Conservation (phyloP, 2,888 invertebrate species). For the Agrotis clavis region DNA sequence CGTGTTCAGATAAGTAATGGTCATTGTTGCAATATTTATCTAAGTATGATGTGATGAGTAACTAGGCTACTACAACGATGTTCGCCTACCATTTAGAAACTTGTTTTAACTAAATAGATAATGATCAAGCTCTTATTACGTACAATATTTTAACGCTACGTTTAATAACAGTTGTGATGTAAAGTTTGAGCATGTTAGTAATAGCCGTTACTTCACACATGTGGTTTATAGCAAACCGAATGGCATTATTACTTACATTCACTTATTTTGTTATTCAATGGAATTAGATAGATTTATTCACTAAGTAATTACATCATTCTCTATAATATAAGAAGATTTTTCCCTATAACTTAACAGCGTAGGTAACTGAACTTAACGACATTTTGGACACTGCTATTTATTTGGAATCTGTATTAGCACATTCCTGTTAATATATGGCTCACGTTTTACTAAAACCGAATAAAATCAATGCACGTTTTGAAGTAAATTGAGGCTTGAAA, state of each 20-base stretch:
- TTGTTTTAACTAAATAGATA: constrained; percentile 49
- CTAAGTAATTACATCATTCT: constrained; percentile 7
- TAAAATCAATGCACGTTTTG: constrained; percentile 23
- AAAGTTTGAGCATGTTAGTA: constrained; percentile 37
- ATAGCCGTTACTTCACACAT: constrained; percentile 42
- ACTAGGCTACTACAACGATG: constrained; percentile 20
- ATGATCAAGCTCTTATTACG: constrained; percentile 44
- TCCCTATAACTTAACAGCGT: not conserved
- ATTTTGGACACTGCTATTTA: not conserved
- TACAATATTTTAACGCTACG: constrained; percentile 48
- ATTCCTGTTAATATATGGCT: not conserved
- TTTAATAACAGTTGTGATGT: constrained; percentile 58
- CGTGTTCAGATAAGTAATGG: constrained; percentile 20
- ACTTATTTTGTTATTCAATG: constrained; percentile 34
- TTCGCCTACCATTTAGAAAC: constrained; percentile 35
- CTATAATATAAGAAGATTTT: not conserved
- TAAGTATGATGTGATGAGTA: constrained; percentile 32
- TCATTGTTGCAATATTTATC: constrained; percentile 37
- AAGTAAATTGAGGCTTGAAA: constrained; percentile 22
- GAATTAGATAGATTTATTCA: not conserved
- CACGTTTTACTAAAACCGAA: not conserved
- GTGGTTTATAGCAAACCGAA: constrained; percentile 38
- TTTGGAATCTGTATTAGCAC: not conserved
- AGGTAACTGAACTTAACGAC: not conserved
- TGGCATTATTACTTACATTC: constrained; percentile 19